Evolutionary conservation across 2,113 vertebrate genomes (phyloP).

Genomic region (Galemys pyrenaicus): DNA sequence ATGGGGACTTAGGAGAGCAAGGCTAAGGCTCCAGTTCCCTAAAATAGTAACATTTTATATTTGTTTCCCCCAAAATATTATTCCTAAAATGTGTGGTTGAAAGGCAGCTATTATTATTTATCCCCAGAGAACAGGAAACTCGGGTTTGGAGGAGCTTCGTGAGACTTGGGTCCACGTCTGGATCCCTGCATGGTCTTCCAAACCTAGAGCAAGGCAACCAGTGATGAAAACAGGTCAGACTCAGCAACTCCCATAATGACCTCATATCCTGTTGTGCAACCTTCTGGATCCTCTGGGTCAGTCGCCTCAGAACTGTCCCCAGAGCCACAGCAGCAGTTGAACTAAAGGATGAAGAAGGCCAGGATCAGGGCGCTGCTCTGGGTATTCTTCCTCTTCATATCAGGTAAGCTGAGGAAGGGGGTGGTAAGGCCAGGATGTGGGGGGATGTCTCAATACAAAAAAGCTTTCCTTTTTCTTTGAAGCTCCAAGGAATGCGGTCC

Average conservation of each 20-base stretch:
- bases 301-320: not conserved
- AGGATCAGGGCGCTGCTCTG: not conserved
- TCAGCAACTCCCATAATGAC: not conserved
- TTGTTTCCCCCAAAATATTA: not conserved
- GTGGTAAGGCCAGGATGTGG: not conserved
- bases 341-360: constrained; percentile 49
- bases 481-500: not conserved
- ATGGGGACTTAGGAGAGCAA: not conserved
- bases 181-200: not conserved
- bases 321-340: not conserved
- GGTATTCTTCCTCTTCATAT: not conserved
- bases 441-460: not conserved
- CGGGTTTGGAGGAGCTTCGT: not conserved
- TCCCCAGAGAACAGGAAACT: not conserved
- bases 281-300: not conserved
- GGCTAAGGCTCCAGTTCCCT: not conserved
- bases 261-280: constrained; percentile 60
- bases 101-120: not conserved
- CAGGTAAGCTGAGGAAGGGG: constrained; percentile 28
- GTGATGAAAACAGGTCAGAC: not conserved
- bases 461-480: not conserved
- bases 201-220: not conserved
- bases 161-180: not conserved
- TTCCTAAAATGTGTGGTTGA: not conserved
- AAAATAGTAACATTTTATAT: not conserved